These are phyloP conservation scores for Enteromius unitaeniatus DNA, from an alignment of 2,797 vertebrate genomes.

Conservation along the genomic window DNA sequence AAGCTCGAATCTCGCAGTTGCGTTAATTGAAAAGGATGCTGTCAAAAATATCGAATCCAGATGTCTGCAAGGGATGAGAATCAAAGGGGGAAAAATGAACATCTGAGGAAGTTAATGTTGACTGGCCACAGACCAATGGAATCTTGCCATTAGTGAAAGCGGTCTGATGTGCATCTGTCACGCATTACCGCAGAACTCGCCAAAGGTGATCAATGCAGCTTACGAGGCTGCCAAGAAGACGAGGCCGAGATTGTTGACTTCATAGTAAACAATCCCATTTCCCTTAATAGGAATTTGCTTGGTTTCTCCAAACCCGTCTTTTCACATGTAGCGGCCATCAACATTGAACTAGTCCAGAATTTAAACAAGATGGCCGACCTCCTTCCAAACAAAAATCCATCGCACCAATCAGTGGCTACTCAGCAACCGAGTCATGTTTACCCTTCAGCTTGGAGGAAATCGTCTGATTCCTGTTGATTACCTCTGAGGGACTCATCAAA, in stretches of 20 bases:
- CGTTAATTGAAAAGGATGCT: slow-evolving; percentile 56
- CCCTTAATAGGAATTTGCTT: slow-evolving; percentile 52
- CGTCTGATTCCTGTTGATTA: slow-evolving; percentile 60
- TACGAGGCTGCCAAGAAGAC: slow-evolving; percentile 52
- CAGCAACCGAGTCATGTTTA: slow-evolving; percentile 54
- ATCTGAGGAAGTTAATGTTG: slow-evolving; percentile 64
- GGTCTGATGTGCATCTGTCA: slow-evolving; percentile 72
- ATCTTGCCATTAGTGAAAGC: slow-evolving; percentile 66
- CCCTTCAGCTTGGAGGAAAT: slow-evolving; percentile 57
- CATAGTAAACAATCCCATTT: slow-evolving; percentile 65
- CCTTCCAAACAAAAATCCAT: slow-evolving; percentile 56
- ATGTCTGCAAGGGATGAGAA: slow-evolving; percentile 63
- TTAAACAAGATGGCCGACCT: slow-evolving; percentile 58
- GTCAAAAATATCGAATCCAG: slow-evolving; percentile 72
- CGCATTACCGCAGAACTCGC: slow-evolving; percentile 67
- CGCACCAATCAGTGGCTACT: slow-evolving; percentile 58
- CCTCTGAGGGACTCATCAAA: slow-evolving; percentile 55
- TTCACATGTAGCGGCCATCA: slow-evolving; percentile 44
- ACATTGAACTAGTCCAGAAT: slow-evolving; percentile 52
- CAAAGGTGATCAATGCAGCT: slow-evolving; percentile 65
- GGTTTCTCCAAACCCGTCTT: slow-evolving; percentile 46
- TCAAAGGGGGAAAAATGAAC: slow-evolving; percentile 57
- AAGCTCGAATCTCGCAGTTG: slow-evolving; percentile 44
- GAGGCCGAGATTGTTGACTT: slow-evolving; percentile 54
- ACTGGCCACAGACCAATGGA: slow-evolving; percentile 66